phyloP scores from a whole-genome alignment of 2,888 invertebrate species.

The Chrysina gloriosa region DNA sequence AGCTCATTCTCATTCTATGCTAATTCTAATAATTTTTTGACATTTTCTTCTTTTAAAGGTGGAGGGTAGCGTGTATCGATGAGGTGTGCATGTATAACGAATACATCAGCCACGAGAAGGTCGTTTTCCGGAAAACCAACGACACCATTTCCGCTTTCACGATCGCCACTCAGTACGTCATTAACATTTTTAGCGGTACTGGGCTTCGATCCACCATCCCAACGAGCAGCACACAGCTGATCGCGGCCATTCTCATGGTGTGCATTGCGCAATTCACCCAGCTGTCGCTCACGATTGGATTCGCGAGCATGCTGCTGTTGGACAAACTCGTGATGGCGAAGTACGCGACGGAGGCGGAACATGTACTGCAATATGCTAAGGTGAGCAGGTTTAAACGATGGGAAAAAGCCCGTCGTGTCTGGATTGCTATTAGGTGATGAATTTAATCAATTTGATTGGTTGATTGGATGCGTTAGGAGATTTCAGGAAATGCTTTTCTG shows the following conservation, averaged over 20 bases:
- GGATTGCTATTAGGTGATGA: too few relatives aligned
- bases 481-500: too few relatives aligned
- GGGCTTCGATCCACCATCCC: slow-evolving; percentile 38
- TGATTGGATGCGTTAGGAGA: too few relatives aligned
- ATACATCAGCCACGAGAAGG: slow-evolving; percentile 19
- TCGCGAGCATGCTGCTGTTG: slow-evolving; percentile 37
- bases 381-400: neutral
- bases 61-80: slow-evolving; percentile 28
- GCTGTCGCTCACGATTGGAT: slow-evolving; percentile 28
- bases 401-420: too few relatives aligned
- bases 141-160: neutral
- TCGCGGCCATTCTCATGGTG: slow-evolving; percentile 22
- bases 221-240: neutral
- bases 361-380: slow-evolving; percentile 29
- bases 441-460: too few relatives aligned
- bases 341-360: slow-evolving; percentile 24
- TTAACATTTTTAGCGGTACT: slow-evolving; percentile 44
- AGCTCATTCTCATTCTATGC: neutral
- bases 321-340: slow-evolving; percentile 35
- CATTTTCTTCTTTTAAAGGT: slow-evolving; percentile 1
- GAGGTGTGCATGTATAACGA: slow-evolving; percentile 18
- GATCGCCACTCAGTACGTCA: slow-evolving; percentile 37
- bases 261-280: slow-evolving; percentile 24
- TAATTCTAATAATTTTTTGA: neutral
- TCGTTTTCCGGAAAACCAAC: neutral